Conservation (phyloP, 1,140 invertebrate genomes). For the Euwallacea similis region DNA sequence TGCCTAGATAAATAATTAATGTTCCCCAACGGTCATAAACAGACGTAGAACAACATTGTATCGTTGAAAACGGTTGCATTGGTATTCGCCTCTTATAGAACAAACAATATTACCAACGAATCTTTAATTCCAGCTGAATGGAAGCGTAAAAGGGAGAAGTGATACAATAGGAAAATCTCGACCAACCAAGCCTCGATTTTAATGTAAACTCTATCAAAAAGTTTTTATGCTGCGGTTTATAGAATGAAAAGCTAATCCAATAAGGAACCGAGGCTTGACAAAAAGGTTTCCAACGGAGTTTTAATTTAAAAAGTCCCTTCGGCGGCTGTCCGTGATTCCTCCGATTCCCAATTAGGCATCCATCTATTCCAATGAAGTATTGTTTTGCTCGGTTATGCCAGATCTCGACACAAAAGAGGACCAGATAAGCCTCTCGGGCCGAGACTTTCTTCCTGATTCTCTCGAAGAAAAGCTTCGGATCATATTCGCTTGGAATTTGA, state of each 20-base stretch:
- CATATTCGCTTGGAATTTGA: constrained; percentile 47
- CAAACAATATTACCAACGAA: too few relatives aligned
- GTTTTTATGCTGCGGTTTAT: constrained; percentile 20
- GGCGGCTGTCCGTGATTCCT: constrained; percentile 25
- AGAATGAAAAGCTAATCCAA: constrained; percentile 32
- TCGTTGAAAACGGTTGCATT: too few relatives aligned
- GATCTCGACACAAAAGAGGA: constrained; percentile 44
- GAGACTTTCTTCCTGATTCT: constrained; percentile 35
- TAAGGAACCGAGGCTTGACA: constrained; percentile 24
- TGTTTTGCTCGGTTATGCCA: constrained; percentile 41
- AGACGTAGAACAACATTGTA: too few relatives aligned
- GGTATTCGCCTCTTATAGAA: too few relatives aligned
- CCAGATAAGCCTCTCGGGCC: constrained; percentile 43
- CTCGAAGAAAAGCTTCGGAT: constrained; percentile 46
- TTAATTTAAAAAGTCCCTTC: constrained; percentile 33
- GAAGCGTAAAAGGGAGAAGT: too few relatives aligned
- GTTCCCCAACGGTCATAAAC: too few relatives aligned
- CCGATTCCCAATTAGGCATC: constrained; percentile 46
- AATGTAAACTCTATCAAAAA: constrained; percentile 7
- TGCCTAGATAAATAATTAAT: too few relatives aligned
- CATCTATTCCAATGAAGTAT: constrained; percentile 46
- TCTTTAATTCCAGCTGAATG: too few relatives aligned
- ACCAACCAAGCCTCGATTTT: neutral
- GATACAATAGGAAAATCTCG: constrained; percentile 8
- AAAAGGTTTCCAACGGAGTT: constrained; percentile 27